Conservation (phyloP, 2,797 vertebrate genomes). For the Pagetopsis macropterus region DNA sequence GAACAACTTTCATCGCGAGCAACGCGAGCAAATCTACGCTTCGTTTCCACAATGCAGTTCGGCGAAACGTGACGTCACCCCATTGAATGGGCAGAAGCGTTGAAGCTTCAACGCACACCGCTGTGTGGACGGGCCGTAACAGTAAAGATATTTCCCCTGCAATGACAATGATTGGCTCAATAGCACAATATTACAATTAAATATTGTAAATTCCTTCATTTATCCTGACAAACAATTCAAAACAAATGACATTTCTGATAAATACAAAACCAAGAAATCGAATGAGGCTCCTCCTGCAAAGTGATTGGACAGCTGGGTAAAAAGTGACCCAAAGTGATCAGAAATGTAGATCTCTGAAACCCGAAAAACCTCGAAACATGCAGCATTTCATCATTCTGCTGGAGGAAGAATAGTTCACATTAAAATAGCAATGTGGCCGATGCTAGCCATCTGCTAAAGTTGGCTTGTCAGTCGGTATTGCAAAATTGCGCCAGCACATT, state of each 20-base stretch:
- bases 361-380: neutral
- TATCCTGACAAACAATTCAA: neutral
- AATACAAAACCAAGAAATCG: neutral
- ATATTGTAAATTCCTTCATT: neutral
- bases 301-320: neutral
- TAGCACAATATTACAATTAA: neutral
- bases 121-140: no score
- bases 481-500: conserved; percentile 6
- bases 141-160: neutral
- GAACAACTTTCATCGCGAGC: no score
- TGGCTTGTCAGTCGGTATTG: neutral
- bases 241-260: neutral
- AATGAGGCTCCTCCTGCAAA: neutral
- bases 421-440: neutral
- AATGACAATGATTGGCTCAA: neutral
- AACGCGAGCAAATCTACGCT: no score
- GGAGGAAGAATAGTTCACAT: neutral
- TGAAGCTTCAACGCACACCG: no score
- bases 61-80: no score
- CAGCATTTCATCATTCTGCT: neutral
- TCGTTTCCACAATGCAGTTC: no score
- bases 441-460: neutral
- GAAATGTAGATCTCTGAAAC: no score
- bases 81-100: no score
- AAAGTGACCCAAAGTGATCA: neutral